phyloP scores from a whole-genome alignment of 1,140 invertebrate genomes.

The Drosophila seguyi region DNA sequence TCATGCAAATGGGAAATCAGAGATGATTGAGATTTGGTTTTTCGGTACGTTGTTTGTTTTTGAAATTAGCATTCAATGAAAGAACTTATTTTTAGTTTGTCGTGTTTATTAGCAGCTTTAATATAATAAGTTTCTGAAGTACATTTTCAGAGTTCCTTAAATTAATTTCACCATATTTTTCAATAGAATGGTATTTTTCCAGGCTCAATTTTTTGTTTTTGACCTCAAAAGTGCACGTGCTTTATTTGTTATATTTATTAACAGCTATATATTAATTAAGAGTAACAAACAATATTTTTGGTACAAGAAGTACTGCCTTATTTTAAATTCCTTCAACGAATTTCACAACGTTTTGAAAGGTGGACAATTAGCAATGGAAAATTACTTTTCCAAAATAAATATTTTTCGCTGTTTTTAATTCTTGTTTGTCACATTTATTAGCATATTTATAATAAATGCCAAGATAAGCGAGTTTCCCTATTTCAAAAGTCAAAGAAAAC shows the following conservation, averaged over 20 bases:
- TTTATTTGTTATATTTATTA: neutral
- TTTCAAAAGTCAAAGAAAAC: neutral
- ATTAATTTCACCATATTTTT: conserved; percentile 6
- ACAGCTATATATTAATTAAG: conserved; percentile 15
- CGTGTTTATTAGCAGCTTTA: conserved; percentile 7
- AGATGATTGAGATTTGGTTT: neutral
- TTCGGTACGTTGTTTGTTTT: conserved; percentile 3
- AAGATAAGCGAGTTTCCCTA: neutral
- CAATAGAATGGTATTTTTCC: neutral
- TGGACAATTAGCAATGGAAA: conserved; percentile 25
- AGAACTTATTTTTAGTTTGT: neutral
- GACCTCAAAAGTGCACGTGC: too few species aligned
- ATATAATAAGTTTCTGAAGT: neutral
- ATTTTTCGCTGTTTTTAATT: neutral
- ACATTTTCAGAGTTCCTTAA: neutral
- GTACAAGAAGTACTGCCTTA: neutral
- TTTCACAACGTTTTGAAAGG: conserved; percentile 26
- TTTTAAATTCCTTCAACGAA: neutral
- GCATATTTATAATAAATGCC: conserved; percentile 1
- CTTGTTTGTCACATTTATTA: neutral
- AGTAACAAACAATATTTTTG: neutral
- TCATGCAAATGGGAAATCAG: neutral
- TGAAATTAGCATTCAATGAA: neutral
- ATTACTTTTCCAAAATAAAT: conserved; percentile 13
- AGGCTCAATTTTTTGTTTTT: neutral